Base-by-base conservation (phyloP, 2,113 vertebrate genomes). In the Athene noctua region DNA sequence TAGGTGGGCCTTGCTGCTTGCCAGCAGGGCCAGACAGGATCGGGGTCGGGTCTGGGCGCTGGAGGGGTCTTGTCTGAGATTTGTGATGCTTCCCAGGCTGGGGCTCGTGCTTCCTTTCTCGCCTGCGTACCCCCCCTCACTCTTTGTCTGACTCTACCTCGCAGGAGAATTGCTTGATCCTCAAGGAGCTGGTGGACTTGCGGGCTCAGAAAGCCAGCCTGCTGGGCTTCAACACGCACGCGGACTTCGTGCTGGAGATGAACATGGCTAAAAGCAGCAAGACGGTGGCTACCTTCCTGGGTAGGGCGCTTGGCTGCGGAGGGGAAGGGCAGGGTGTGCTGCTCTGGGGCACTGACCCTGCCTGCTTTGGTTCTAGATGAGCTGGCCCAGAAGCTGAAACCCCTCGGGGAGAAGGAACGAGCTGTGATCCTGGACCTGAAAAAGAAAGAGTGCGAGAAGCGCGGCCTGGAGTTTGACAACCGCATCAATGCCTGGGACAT, bases 211-310 rank as follows among this genome's bases (percentile, higher is more conserved):
- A 99, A 34, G 97, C 98, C n/a, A 54, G 59, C 5, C 96, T 99
- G 78, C 98, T 99, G 58, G 99, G 99, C 13, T 99, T 99, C 96
- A 94, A 8, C 83, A 99, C 99, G 0, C 99, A 99, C 7, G 98
- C 99, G 0, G 99, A 99, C 98, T 99, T 99, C 0, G 98, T 99
- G 72, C 97, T 99, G 95, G 99, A 99, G 98, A 99, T 99, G 99
- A 99, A 99, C 98, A 99, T 99, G 99, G 99, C 99, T 65, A 99
- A 99, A 62, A 98, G 97, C 79, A 98, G 98, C 82, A 96, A 96
- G 93, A 98, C 97, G 0, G 99, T 99, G 96, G 98, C 98, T 15
- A 27, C 82, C 1, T 99, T 99, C 97, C 98, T 99, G 54, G 99
- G 99, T 99, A 98, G 3, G 26, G 9, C 21, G 0, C 22, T 10